phyloP scores from a whole-genome alignment of 2,888 invertebrate genomes.

The Subacronicta megacephala region DNA sequence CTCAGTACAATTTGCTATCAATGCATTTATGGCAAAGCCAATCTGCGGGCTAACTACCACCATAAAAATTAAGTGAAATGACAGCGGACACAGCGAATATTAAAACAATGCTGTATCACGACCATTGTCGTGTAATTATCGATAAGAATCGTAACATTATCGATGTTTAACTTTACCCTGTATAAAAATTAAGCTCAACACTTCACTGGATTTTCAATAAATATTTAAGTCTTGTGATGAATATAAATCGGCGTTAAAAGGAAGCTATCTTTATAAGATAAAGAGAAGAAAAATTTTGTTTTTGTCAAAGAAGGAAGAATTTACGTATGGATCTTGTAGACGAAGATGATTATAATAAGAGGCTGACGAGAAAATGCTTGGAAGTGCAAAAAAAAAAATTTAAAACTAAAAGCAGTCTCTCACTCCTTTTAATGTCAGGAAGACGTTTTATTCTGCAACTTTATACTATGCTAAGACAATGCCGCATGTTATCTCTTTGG shows the following conservation, averaged over 20 bases:
- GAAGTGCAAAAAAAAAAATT: slow-evolving; percentile 5
- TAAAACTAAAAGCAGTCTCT: slow-evolving; percentile 36
- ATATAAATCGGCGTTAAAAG: slow-evolving; percentile 54
- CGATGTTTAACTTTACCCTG: slow-evolving; percentile 55
- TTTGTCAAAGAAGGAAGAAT: slow-evolving; percentile 45
- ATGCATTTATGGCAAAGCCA: neutral
- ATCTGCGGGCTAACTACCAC: slow-evolving; percentile 13
- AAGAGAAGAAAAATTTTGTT: neutral
- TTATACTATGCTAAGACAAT: slow-evolving; percentile 11
- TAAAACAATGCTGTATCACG: slow-evolving; percentile 12
- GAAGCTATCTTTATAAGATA: slow-evolving; percentile 25
- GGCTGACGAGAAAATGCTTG: neutral
- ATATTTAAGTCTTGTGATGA: slow-evolving; percentile 67
- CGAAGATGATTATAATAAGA: neutral
- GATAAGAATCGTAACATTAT: slow-evolving; percentile 22
- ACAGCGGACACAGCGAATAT: slow-evolving; percentile 23
- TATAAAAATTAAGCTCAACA: slow-evolving; percentile 61
- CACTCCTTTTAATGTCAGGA: slow-evolving; percentile 37
- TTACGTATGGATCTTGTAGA: slow-evolving; percentile 1
- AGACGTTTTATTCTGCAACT: slow-evolving; percentile 24
- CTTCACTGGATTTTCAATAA: slow-evolving; percentile 74
- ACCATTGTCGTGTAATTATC: slow-evolving; percentile 19
- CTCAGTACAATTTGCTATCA: neutral
- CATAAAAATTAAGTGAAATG: slow-evolving; percentile 32
- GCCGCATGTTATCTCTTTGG: neutral